Evolutionary conservation across 2,888 invertebrate genomes (phyloP).

Genomic region (Archaeoteleia sp.): DNA sequence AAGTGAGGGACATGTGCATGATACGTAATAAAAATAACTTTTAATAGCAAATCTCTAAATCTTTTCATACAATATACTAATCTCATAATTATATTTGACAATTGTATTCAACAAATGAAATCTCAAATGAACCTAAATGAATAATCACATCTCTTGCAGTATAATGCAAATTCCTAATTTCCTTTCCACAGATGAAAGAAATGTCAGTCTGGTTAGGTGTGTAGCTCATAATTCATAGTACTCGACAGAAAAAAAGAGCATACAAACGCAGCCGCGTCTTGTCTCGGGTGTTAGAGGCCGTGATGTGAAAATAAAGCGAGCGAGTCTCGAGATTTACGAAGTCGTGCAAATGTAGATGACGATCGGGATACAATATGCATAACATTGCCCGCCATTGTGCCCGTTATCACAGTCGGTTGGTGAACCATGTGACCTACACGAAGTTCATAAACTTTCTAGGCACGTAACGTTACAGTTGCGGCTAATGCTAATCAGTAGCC

Average conservation of each 20-base stretch:
- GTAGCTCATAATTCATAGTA: slow-evolving; percentile 1
- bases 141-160: no score
- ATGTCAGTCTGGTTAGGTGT: neutral
- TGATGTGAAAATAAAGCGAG: slow-evolving; percentile 26
- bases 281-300: slow-evolving; percentile 2
- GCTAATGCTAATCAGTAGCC: slow-evolving; percentile 46
- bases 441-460: slow-evolving; percentile 61
- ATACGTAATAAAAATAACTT: no score
- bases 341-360: slow-evolving; percentile 25
- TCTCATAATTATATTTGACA: no score
- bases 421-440: slow-evolving; percentile 57
- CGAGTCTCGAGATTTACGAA: slow-evolving; percentile 19
- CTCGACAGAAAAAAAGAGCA: no score
- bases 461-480: slow-evolving; percentile 47
- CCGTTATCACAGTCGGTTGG: slow-evolving; percentile 65
- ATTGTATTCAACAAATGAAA: no score
- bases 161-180: no score
- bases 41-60: no score
- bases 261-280: neutral
- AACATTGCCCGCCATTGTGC: slow-evolving; percentile 60
- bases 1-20: no score
- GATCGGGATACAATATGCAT: slow-evolving; percentile 29
- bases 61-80: no score
- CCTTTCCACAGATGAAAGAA: no score
- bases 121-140: no score